Base-by-base conservation (phyloP, 1,140 invertebrate species). In the Frieseomelitta varia region DNA sequence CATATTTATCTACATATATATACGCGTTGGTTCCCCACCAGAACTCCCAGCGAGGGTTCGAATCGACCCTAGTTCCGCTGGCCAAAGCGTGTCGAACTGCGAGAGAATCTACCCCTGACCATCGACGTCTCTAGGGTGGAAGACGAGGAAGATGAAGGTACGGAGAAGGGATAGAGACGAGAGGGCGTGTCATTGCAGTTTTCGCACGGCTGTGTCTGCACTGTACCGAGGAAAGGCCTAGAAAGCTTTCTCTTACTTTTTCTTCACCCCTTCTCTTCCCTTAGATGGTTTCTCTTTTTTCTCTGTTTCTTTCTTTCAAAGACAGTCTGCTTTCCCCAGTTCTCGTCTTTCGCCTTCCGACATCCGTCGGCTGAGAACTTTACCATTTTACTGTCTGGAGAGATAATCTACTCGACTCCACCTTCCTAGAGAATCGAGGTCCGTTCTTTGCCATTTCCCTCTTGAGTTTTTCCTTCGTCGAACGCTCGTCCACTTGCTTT, bases 321-420 rank as follows among this genome's bases (percentile, higher is more conserved):
- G 2, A 72, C 2, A 2, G 19, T 10, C 77, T 75, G 77, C 78
- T 80, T 89, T 85, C 79, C 81, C 86, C 75, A 81, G 63, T 85
- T 47, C 74, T 73, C 72, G 85, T 75, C 61, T 74, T 80, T 61
- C 76, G 74, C 83, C 76, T 53, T 51, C 67, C 65, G 79, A 81
- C 88, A 86, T 73, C 81, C 78, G 21, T 12, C 58, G 73, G 77
- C n/a, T 67, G 72, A 73, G 68, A 90, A 92, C 91, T 92, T 93
- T 90, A 89, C 91, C 91, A 88, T 91, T 91, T 85, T 87, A 69
- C 80, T 89, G 92, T 93, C 92, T 93, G 89, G 85, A 68, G 73
- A 87, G 90, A 92, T 92, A 92, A 93, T 92, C 88, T 86, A 84
- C 73, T 76, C 86, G 79, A 79, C 85, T 65, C 84, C 56, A 84